Evolutionary conservation across 2,888 invertebrate genomes (phyloP).

Genomic region (Sinhomidia bicolor): DNA sequence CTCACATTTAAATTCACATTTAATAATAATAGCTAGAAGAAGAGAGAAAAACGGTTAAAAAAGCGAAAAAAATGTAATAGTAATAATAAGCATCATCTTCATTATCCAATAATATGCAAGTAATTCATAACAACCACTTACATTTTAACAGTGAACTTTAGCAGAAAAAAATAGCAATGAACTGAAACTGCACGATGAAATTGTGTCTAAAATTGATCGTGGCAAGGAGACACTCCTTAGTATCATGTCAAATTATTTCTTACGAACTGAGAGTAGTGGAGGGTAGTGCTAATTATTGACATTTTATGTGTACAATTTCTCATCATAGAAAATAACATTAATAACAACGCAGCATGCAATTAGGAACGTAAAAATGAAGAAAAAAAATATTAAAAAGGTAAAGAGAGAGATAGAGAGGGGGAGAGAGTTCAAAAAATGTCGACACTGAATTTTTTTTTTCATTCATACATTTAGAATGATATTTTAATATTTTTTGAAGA

Average conservation of each 20-base stretch:
- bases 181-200: conserved; percentile 23
- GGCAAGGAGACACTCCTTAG: conserved; percentile 51
- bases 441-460: conserved; percentile 21
- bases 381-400: too few relatives aligned
- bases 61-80: background rate
- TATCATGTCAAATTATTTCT: conserved; percentile 34
- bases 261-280: background rate
- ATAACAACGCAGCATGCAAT: conserved; percentile 19
- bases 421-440: conserved; percentile 18
- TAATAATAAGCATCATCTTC: conserved; percentile 35
- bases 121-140: conserved; percentile 34
- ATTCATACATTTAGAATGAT: background rate
- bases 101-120: conserved; percentile 4
- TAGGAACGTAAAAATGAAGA: background rate
- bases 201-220: conserved; percentile 5
- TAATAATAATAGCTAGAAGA: too few relatives aligned
- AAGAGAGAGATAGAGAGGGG: too few relatives aligned
- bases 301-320: conserved; percentile 23
- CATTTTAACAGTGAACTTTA: conserved; percentile 47
- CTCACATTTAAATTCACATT: conserved; percentile 15
- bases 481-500: background rate
- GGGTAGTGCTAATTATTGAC: conserved; percentile 55
- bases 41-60: too few relatives aligned
- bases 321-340: background rate
- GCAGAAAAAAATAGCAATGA: background rate